Percentiles rank a stretch among this genome's conserved stretches.
phyloP scores from a whole-genome alignment of 2,113 vertebrate species.

The Sander lucioperca region DNA sequence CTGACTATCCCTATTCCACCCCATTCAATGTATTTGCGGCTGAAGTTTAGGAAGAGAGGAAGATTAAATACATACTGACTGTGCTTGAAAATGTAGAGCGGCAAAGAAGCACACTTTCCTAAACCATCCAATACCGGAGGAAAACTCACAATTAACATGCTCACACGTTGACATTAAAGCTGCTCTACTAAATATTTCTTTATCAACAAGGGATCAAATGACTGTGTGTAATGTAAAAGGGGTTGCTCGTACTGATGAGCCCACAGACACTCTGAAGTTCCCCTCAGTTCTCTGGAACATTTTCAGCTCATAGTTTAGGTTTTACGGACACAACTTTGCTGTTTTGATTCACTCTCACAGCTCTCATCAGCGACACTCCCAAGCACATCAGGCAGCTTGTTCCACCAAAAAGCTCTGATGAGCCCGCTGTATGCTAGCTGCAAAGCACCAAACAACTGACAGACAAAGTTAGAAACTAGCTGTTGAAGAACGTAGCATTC shows the following conservation, averaged over 20 bases:
- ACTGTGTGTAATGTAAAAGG: not conserved
- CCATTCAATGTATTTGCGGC: not conserved
- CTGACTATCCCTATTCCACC: not conserved
- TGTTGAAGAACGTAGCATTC: not conserved
- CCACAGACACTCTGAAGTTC: no score
- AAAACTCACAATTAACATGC: no score
- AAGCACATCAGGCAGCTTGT: no score
- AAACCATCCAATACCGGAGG: not conserved
- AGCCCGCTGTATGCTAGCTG: not conserved
- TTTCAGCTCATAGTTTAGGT: not conserved
- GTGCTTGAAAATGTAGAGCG: not conserved
- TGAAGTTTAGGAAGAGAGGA: not conserved
- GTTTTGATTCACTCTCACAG: not conserved
- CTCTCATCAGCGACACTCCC: not conserved
- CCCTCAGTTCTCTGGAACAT: not conserved
- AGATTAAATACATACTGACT: no score
- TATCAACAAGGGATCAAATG: not conserved
- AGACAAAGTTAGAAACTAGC: not conserved
- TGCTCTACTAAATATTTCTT: not conserved
- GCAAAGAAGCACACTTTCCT: not conserved
- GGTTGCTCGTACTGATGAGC: no score
- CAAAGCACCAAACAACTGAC: not conserved
- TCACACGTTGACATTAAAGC: constrained; percentile 4
- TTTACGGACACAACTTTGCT: not conserved
- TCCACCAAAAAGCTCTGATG: not conserved